phyloP scores from a whole-genome alignment of 2,113 vertebrate species.

The Paradisaea rubra region DNA sequence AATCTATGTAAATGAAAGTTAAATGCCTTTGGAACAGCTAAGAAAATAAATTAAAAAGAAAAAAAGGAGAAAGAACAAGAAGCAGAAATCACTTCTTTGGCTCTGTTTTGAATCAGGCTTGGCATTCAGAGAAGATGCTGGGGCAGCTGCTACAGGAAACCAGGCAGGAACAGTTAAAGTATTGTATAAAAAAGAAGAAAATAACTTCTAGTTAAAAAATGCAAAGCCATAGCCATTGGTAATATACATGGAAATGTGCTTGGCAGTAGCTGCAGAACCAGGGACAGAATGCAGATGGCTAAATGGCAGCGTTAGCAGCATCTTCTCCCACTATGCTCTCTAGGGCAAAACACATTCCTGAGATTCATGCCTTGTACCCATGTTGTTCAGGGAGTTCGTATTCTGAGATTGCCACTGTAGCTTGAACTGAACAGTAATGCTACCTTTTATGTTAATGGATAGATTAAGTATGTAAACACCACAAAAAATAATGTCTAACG shows the following conservation, averaged over 20 bases:
- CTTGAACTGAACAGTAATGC: not conserved
- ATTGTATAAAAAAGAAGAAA: slow-evolving; percentile 2
- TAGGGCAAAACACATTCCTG: not conserved
- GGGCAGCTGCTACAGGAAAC: not conserved
- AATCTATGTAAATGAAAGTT: not conserved
- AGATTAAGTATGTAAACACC: not conserved
- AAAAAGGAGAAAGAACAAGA: not conserved
- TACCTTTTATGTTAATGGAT: not conserved
- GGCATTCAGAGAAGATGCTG: not conserved
- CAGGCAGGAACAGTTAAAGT: not conserved
- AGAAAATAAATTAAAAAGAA: not conserved
- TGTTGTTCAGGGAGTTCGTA: not conserved
- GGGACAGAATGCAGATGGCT: slow-evolving; percentile 5
- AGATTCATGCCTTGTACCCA: not conserved
- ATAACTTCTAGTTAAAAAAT: not conserved
- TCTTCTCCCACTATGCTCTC: not conserved
- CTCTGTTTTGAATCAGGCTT: not conserved
- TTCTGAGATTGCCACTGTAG: not conserved
- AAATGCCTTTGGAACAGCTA: not conserved
- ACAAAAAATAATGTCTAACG: not conserved
- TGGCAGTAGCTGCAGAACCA: not conserved
- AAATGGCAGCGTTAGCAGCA: not conserved
- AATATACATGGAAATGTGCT: slow-evolving; percentile 17
- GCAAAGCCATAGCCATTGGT: not conserved
- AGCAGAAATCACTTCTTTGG: not conserved